Conservation (phyloP, 2,888 invertebrate genomes). For the Ophioninae sp. region DNA sequence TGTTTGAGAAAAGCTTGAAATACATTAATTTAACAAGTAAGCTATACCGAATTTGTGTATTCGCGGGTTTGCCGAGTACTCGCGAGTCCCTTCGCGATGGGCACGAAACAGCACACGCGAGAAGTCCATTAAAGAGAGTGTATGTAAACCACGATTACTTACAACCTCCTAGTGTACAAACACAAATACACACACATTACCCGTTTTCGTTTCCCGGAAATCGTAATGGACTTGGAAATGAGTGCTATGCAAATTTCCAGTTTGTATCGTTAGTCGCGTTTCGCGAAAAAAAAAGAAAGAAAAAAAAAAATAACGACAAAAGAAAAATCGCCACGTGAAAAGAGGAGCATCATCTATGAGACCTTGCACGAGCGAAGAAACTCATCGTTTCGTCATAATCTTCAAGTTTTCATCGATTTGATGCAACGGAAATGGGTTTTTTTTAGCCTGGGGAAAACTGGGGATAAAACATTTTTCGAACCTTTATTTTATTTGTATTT, state of each 20-base stretch:
- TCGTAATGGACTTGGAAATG: slow-evolving; percentile 61
- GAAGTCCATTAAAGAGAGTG: slow-evolving; percentile 49
- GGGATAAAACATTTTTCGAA: no score
- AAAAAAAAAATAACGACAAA: no score
- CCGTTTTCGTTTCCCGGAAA: slow-evolving; percentile 57
- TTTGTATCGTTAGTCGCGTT: slow-evolving; percentile 38
- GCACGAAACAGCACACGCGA: slow-evolving; percentile 51
- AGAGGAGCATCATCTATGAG: slow-evolving; percentile 17
- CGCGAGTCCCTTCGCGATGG: slow-evolving; percentile 15
- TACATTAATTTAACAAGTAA: background rate
- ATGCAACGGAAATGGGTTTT: no score
- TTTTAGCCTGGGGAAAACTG: no score
- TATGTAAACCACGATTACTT: slow-evolving; percentile 9
- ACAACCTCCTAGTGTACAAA: slow-evolving; percentile 4
- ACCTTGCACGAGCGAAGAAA: background rate
- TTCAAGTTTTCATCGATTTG: background rate
- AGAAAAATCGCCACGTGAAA: slow-evolving; percentile 9
- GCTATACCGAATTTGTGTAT: slow-evolving; percentile 7
- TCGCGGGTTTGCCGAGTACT: background rate
- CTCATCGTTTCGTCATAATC: background rate
- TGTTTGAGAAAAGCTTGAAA: slow-evolving; percentile 24
- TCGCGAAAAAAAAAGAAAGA: slow-evolving; percentile 22
- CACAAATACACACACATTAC: slow-evolving; percentile 12
- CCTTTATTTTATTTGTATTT: no score
- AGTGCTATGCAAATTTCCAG: slow-evolving; percentile 56